Evolutionary conservation across 2,888 invertebrate species (phyloP), one percentile per base, ranked within the genome.

Genomic region (Patella ulyssiponensis): DNA sequence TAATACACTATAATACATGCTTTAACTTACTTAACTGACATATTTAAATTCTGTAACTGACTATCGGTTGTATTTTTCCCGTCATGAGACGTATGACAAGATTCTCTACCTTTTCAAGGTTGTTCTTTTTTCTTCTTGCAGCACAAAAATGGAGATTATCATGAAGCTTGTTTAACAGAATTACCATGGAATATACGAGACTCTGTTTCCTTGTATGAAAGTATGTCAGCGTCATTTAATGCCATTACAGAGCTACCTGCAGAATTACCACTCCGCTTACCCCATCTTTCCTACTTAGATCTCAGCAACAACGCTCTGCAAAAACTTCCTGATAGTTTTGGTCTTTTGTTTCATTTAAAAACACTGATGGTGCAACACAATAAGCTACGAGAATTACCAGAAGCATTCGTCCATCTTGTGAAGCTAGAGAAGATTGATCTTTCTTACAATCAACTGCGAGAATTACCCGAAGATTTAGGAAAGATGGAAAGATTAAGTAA

Each of bases 391-490:
- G 73, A 79, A 9, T 81, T 92, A 14, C 92, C 92, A 0, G 71
- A 81, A 9, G 89, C 89, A 15, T 88, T 92, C 76, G 83, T 84
- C 1, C 86, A 86, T 64, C 84, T 91, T 1, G 86, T 87, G 17
- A 91, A 91, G 76, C 85, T 92, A 44, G 86, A 88, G 77, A 90
- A 90, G 82, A 76, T 91, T 23, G 91, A 92, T 80, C 71, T 91
- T 17, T 90, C 91, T 3, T 79, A 89, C 79, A 92, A 92, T 81
- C 33, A 77, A 20, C 79, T 92, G 27, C 82, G 83, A 74, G 85
- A 87, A 33, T 81, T 92, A 17, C 90, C 91, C 15, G 87, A 86
- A 69, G 87, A 88, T 74, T 80, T 91, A 15, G 90, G 90, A 5
- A 82, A 86, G 73, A 88, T 92, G 88, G 87, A 89, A 81, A 82